These are phyloP conservation scores for Trochalopteron elliotii DNA, from an alignment of 2,113 vertebrate genomes.

Conservation along the genomic window DNA sequence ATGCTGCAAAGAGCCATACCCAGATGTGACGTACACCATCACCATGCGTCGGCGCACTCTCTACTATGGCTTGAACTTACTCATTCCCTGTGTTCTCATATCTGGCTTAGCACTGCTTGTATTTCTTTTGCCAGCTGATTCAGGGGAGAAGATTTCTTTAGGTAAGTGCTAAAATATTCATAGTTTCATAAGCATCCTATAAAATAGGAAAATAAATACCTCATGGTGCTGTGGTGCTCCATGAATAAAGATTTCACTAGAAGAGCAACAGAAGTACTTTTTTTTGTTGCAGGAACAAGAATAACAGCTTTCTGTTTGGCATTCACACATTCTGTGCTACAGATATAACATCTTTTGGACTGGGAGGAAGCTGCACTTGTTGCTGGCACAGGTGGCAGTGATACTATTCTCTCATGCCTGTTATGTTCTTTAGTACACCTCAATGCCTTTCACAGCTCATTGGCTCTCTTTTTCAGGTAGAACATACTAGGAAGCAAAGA, in stretches of 20 bases:
- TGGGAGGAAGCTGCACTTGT: not conserved
- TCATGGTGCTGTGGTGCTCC: not conserved
- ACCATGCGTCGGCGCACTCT: constrained; percentile 87
- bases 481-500: not conserved
- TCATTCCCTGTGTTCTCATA: constrained; percentile 90
- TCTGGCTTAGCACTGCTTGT: constrained; percentile 88
- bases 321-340: not conserved
- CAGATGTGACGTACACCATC: constrained; percentile 89
- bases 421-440: not conserved
- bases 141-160: constrained; percentile 86
- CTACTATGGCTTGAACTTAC: constrained; percentile 89
- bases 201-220: not conserved
- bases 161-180: not conserved
- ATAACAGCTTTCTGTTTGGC: not conserved
- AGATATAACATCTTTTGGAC: not conserved
- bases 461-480: not conserved
- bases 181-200: not conserved
- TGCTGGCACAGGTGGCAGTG: not conserved
- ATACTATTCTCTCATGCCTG: not conserved
- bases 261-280: not conserved
- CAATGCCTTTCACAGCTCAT: not conserved
- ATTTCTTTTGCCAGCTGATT: constrained; percentile 89
- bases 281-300: not conserved
- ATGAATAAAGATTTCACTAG: not conserved
- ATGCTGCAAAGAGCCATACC: constrained; percentile 90